These are phyloP conservation scores for Nansenia antarctica DNA, from an alignment of 2,113 vertebrate genomes.

Conservation along the genomic window DNA sequence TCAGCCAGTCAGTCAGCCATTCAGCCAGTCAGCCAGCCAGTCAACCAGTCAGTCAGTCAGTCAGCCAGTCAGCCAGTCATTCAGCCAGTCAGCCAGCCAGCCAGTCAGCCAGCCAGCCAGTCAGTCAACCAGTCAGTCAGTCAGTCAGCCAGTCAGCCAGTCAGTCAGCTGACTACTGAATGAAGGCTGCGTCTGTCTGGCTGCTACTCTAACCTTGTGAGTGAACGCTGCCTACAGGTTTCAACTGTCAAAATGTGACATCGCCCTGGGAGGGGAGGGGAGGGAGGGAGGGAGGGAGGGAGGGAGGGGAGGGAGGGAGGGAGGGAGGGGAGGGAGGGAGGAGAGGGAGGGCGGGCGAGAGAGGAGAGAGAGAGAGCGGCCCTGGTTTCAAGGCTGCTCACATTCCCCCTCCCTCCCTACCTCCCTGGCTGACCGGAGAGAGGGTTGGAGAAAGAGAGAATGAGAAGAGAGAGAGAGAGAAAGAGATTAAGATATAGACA, in stretches of 20 bases:
- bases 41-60: neutral
- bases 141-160: neutral
- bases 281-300: neutral
- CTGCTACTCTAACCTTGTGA: neutral
- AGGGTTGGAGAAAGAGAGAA: neutral
- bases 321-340: accelerated
- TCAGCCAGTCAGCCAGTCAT: neutral
- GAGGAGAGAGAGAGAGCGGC: no score
- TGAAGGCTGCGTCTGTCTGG: no score
- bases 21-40: neutral
- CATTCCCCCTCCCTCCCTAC: no score
- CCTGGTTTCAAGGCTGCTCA: neutral
- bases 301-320: neutral
- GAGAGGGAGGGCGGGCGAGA: neutral
- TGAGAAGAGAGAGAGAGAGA: neutral
- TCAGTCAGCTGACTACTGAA: neutral
- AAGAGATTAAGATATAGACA: neutral
- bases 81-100: no score
- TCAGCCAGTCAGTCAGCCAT: neutral
- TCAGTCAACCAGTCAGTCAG: neutral
- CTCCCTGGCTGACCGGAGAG: neutral
- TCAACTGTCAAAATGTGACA: conserved; percentile 11
- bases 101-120: neutral
- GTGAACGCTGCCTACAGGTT: neutral
- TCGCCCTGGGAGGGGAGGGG: neutral